Evolutionary conservation across 2,113 vertebrate genomes (phyloP), one percentile per base, ranked within the genome.

Genomic region (Apteryx owenii): DNA sequence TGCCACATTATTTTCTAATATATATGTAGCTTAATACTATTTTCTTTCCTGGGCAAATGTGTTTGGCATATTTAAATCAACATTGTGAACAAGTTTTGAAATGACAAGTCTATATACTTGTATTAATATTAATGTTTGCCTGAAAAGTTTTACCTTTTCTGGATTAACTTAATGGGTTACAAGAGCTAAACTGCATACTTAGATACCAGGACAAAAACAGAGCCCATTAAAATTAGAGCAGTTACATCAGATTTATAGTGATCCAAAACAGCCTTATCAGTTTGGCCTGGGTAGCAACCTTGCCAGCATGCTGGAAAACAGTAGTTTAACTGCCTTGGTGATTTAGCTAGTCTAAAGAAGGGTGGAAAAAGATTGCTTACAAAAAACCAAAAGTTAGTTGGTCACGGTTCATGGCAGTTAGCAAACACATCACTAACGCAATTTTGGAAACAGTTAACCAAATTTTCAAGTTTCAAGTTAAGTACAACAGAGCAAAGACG

Each of bases 181-280:
- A 33, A 91, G 36, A 78, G 23, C 5, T 64, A 81, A 56, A 29
- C 10, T 44, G 36, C 23, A 23, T 51, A 48, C 64, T 65, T 1
- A 69, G 64, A 58, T 33, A 42, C 3, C 25, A 81, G 28, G 15
- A 84, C 9, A 81, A 61, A 86, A 81, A 1, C 9, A 71, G 33
- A 7, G 5, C 5, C 7, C 9, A 50, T 33, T 44, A 68, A 81
- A 64, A 6, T 31, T 54, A 71, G 25, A n/a, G 54, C 31, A 19
- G 9, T 70, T 64, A 65, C 9, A 2, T 6, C 19, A 58, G 28
- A 56, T n/a, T 73, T 81, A 50, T 9, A 46, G 21, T 12, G 38
- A 72, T 5, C 5, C 15, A 71, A 71, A 93, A 46, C 0, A 0
- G 8, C 6, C 26, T 50, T 19, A 42, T 36, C 5, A 7, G 12